Evolutionary conservation across 2,113 vertebrate genomes (phyloP), one percentile per base, ranked within the genome.

Genomic region (Cryptotis parvus): DNA sequence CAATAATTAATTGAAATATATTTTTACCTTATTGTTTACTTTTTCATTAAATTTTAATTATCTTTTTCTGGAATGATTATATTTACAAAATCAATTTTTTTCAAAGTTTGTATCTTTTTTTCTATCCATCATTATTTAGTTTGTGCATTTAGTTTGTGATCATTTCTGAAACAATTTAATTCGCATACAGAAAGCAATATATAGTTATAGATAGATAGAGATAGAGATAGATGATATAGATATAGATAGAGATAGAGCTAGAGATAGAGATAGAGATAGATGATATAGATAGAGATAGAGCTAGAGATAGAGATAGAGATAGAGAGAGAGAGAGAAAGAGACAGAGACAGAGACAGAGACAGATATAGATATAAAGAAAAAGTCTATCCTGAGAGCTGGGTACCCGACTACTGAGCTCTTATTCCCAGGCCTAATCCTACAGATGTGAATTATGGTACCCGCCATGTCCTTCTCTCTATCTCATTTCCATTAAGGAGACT

Each of bases 31-130:
- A 27, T 31, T 49, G 73, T 79, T 87, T 63, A 20, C 6, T 43
- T 43, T 86, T 70, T 93, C 70, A 15, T 35, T 31, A 6, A 63
- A 73, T 68, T 80, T 84, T 94, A 68, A 8, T 92, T 69, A 29
- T 76, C 91, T n/a, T 76, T 93, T 74, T 29, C 16, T 65, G 33
- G 26, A 8, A 58, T 66, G 22, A 79, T 91, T 63, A 4, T 49
- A 35, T 45, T 70, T 83, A 80, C 3, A 73, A 41, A 90, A 66
- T 58, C 11, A 72, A 37, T 31, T 45, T 45, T 82, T 79, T 41
- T 72, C 31, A 91, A 31, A 89, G 35, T 91, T 79, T 45, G 8
- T 37, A 55, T 94, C 78, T 45, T 89, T 72, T 37, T 89, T 72
- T 37, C 31, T 82, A 35, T 43, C 9, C 6, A 29, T 69, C 73